Evolutionary conservation across 2,113 vertebrate genomes (phyloP), one percentile per base, ranked within the genome.

Genomic region (Peromyscus californicus): DNA sequence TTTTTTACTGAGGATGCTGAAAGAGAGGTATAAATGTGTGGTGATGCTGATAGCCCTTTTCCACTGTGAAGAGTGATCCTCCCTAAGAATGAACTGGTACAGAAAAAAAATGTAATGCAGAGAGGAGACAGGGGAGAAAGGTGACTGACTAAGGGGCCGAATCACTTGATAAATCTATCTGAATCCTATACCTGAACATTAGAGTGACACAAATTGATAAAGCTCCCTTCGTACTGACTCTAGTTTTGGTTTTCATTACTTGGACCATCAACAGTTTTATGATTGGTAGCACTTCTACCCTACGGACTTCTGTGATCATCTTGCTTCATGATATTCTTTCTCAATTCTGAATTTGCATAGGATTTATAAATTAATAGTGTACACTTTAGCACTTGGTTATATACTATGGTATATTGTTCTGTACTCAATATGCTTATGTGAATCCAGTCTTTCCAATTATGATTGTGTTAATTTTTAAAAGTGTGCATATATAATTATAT

Each of bases 281-380:
- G 72, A 89, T n/a, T 94, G 91, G 76, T 48, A 75, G 42, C 31
- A 80, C 9, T 92, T 94, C 10, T 31, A 93, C 85, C 33, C 5
- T 2, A 87, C 93, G 89, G 33, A 90, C 24, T 63, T n/a, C 7
- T 19, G 63, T 86, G 67, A 95, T 39, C 9, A 59, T 91, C 90
- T 91, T 89, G 17, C 9, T 72, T 79, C 19, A 63, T 78, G 9
- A 59, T 67, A 83, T 90, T 72, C 8, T 86, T 94, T 95, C 72
- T 88, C 11, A 89, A 59, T 39, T 95, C n/a, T 86, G 39, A 93
- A 78, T 91, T 83, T 94, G 4, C 45, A 87, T 21, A 89, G 19
- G 36, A 78, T 83, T 93, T 93, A 48, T 86, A 83, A 93, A 63
- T 91, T 93, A 45, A 85, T 93, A 48, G n/a, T 89, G 59, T 70